Percentiles rank a stretch among this genome's conserved stretches.
These are phyloP conservation scores for Corythoichthys intestinalis DNA, from an alignment of 2,113 vertebrate genomes.

Conservation along the genomic window DNA sequence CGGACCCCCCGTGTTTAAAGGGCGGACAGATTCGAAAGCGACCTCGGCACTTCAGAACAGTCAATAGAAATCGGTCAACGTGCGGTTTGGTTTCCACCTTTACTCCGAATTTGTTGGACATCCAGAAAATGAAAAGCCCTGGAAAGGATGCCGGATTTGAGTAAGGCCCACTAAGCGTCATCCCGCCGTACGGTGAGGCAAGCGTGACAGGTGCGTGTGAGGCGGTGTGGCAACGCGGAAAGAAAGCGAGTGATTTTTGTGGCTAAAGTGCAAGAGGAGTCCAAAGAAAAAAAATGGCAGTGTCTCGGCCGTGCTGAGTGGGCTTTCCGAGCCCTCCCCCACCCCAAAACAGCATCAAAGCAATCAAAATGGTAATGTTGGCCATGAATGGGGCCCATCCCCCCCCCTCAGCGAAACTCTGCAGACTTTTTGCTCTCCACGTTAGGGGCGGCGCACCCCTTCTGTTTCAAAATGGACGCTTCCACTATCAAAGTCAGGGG, in stretches of 20 bases:
- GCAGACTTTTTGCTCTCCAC: conserved; percentile 88
- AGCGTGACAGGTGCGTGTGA: too few species aligned
- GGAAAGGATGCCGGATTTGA: too few species aligned
- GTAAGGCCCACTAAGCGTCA: too few species aligned
- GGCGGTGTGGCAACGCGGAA: conserved; percentile 3
- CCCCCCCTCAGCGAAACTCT: conserved; percentile 82
- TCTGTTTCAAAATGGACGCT: conserved; percentile 94
- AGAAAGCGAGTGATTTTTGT: conserved; percentile 47
- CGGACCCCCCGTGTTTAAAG: too few species aligned
- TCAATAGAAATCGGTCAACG: too few species aligned
- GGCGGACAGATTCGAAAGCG: too few species aligned
- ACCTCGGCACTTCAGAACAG: too few species aligned
- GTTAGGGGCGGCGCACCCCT: conserved; percentile 73
- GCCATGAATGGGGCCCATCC: conserved; percentile 91
- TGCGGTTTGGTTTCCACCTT: not conserved
- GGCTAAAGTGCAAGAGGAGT: conserved; percentile 66
- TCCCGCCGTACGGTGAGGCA: too few species aligned
- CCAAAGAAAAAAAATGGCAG: conserved; percentile 63
- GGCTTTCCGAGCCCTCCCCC: conserved; percentile 81
- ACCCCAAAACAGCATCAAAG: conserved; percentile 96
- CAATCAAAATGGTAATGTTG: conserved; percentile 99
- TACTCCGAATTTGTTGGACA: not conserved
- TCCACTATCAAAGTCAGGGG: conserved; percentile 81
- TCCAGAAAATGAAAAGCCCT: not conserved
- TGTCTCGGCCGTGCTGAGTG: conserved; percentile 81